phyloP scores from a whole-genome alignment of 2,797 vertebrate species.

The Peromyscus eremicus region DNA sequence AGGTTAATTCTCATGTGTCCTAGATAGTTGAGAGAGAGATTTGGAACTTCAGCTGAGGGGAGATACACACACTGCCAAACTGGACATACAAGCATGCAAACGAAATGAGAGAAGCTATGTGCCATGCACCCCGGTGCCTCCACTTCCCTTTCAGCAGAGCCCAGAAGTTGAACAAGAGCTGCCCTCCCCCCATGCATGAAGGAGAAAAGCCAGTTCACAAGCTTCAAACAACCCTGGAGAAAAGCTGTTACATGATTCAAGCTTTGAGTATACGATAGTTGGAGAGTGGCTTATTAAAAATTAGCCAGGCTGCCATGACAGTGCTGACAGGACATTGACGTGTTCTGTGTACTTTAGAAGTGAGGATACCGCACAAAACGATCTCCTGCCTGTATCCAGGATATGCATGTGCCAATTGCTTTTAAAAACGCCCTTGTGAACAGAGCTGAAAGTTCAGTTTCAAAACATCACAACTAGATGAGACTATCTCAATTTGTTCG shows the following conservation, averaged over 20 bases:
- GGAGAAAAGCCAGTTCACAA: neutral
- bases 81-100: neutral
- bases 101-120: neutral
- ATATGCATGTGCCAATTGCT: neutral
- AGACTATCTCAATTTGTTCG: neutral
- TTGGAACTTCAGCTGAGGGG: constrained; percentile 75
- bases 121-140: neutral
- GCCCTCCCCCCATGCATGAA: rapidly evolving
- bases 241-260: neutral
- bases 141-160: neutral
- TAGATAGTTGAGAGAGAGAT: constrained; percentile 81
- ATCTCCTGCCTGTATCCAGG: neutral
- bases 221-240: neutral
- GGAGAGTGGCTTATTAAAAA: constrained; percentile 1
- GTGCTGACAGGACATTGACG: neutral
- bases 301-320: neutral
- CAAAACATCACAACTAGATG: neutral
- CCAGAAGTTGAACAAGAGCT: rapidly evolving
- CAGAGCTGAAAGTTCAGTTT: neutral
- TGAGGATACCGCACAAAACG: neutral
- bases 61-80: neutral
- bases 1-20: constrained; percentile 84
- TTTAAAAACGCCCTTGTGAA: constrained; percentile 25
- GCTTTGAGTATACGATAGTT: neutral
- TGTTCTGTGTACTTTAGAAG: constrained; percentile 18